Percentiles rank a stretch among this genome's conserved stretches.
Evolutionary conservation across 2,888 invertebrate genomes (phyloP).

Genomic region (Linyphia triangularis): DNA sequence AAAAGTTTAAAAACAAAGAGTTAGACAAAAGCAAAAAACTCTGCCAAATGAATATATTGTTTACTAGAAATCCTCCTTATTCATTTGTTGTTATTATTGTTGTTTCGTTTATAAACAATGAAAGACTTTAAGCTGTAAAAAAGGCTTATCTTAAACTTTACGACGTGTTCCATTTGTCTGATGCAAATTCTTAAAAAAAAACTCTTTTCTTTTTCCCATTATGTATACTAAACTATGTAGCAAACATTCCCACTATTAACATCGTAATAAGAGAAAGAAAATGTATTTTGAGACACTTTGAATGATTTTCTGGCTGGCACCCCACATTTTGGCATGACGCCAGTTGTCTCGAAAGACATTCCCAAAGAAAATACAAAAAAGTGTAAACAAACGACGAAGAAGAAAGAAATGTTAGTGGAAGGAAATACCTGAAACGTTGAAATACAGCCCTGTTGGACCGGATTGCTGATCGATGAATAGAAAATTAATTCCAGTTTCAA

Average conservation of each 20-base stretch:
- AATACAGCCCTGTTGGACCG: background rate
- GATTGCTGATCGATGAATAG: background rate
- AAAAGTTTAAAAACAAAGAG: too few species aligned
- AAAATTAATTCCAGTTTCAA: background rate
- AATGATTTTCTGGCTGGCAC: conserved; percentile 6
- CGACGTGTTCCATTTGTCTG: background rate
- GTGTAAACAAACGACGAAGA: conserved; percentile 18
- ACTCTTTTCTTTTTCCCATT: too few species aligned
- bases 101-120: background rate
- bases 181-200: too few species aligned
- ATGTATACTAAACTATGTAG: background rate
- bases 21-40: too few species aligned
- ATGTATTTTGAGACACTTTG: conserved; percentile 28
- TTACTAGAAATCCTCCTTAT: too few species aligned
- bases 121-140: background rate
- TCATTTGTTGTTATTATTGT: too few species aligned
- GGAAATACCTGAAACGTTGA: background rate
- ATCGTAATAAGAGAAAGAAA: conserved; percentile 6
- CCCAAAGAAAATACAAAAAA: conserved; percentile 1
- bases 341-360: background rate
- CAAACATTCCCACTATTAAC: background rate
- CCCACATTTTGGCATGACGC: background rate
- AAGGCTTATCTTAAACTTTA: background rate
- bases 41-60: too few species aligned
- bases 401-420: background rate